Evolutionary conservation across 2,113 vertebrate species (phyloP), one percentile per base, ranked within the genome.

Genomic region (Aegotheles bennettii): DNA sequence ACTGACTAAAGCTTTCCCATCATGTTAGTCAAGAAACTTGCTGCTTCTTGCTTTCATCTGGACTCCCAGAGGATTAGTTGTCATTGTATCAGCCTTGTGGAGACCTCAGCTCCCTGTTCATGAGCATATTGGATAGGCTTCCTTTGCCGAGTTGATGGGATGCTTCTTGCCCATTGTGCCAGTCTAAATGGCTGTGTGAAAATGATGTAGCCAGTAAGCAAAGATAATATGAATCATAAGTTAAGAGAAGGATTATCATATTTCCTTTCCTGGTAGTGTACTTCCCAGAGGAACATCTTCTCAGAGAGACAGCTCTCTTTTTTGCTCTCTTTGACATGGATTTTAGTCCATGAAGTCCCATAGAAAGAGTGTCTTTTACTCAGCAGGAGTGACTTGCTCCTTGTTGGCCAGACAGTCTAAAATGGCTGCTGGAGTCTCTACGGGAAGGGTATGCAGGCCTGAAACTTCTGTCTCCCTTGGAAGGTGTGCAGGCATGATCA

Each of bases 321-420:
- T 67, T 51, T 79, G 36, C 43, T 73, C 13, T 59, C 56, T 85
- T 88, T 73, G 38, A 29, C 4, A 8, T 51, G 53, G 29, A 35
- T 80, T 92, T 90, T 36, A 14, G 7, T 83, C 40, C 26, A 9
- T 0, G 0, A 64, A 64, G 33, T 75, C 43, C 20, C 0, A 1
- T 7, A 31, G 61, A 71, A 84, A 28, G 35, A 29, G 12, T 71
- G 35, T 18, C 14, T 89, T 9, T 84, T 54, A 51, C 10, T 76
- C 31, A 28, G 2, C 5, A 63, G 17, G 13, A 33, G 20, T 43
- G 45, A 67, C 36, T 70, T 11, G 3, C 63, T 95, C 48, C 53
- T 70, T 90, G 83, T 86, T 53, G 38, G 25, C n/a, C 59, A 12
- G 19, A 9, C 9, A 36, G 26, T n/a, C n/a, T 50, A 47, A 31